Percentiles rank a stretch among this genome's conserved stretches.
phyloP scores from a whole-genome alignment of 1,140 invertebrate species.

The Polypedilum vanderplanki region DNA sequence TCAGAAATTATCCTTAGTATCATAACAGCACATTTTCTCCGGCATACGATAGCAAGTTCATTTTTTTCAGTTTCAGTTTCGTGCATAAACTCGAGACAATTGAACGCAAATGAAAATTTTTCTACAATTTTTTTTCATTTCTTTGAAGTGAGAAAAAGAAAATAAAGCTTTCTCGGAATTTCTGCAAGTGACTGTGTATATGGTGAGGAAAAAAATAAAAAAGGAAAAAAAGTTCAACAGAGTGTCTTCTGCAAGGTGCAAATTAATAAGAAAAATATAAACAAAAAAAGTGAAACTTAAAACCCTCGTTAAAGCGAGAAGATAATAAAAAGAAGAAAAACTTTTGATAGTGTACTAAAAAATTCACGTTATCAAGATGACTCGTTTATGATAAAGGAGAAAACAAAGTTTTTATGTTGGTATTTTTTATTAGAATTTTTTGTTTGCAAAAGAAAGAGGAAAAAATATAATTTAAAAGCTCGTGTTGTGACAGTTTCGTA shows the following conservation, averaged over 20 bases:
- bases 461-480: background rate
- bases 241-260: background rate
- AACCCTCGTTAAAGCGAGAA: background rate
- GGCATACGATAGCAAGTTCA: background rate
- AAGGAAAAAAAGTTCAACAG: background rate
- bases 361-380: constrained; percentile 9
- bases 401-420: constrained; percentile 15
- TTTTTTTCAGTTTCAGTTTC: constrained; percentile 9
- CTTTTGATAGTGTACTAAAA: constrained; percentile 25
- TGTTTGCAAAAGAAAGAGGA: background rate
- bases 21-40: background rate
- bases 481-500: too few relatives aligned
- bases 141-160: background rate
- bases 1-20: background rate
- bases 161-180: background rate
- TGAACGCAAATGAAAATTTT: background rate
- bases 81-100: background rate
- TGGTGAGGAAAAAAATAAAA: background rate
- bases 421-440: background rate
- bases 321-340: background rate
- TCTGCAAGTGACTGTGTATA: background rate
- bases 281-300: too few relatives aligned
- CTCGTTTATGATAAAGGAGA: constrained; percentile 17
- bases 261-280: too few relatives aligned
- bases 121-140: background rate